phyloP scores from a whole-genome alignment of 2,797 vertebrate species.

The Hirundo rustica region DNA sequence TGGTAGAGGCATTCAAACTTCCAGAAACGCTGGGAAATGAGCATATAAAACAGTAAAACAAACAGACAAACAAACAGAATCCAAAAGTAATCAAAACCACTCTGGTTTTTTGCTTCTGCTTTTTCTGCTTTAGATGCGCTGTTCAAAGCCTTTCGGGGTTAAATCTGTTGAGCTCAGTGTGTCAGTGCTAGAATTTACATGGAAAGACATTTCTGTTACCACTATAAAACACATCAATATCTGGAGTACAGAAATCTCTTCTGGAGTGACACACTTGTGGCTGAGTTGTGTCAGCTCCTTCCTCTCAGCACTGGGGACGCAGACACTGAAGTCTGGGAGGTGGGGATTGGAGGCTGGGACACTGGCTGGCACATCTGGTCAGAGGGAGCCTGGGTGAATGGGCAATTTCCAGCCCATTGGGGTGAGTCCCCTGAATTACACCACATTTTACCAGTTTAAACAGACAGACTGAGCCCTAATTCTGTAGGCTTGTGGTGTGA shows the following conservation, averaged over 20 bases:
- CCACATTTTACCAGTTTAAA: not conserved
- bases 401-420: not conserved
- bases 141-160: not conserved
- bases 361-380: not conserved
- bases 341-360: fast-evolving
- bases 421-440: not conserved
- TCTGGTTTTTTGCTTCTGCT: not conserved
- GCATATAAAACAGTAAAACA: not conserved
- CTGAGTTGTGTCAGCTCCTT: not conserved
- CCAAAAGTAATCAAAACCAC: not conserved
- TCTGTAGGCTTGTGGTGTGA: conserved; percentile 37
- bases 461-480: conserved; percentile 5
- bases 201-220: not conserved
- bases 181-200: not conserved
- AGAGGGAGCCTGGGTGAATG: fast-evolving
- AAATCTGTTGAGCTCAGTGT: not conserved
- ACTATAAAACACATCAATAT: not conserved
- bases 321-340: not conserved
- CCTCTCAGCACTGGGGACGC: not conserved
- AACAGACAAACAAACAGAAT: not conserved
- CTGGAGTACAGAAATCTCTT: not conserved
- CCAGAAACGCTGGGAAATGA: not conserved
- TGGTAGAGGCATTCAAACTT: not conserved
- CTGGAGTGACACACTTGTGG: fast-evolving
- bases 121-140: not conserved